A percentile compares a stretch with the other conserved stretches of the same genome.
Conservation (phyloP, 2,888 invertebrate species). For the Lasioglossum marginatum region DNA sequence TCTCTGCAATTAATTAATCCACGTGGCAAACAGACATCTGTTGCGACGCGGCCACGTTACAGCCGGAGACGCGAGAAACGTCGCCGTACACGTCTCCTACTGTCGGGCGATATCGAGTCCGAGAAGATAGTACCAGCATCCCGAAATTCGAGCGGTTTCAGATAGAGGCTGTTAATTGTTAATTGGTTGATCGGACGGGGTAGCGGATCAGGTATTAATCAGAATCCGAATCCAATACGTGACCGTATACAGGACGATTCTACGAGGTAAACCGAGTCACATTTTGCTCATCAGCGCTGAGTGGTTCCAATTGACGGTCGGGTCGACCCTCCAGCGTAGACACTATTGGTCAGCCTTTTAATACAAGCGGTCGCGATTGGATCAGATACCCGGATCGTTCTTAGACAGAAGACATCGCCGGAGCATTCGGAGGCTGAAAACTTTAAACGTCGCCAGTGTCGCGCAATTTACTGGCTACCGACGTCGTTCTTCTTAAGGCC, state of each 20-base stretch:
- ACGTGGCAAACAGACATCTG: conserved; percentile 57
- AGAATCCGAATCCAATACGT: conserved; percentile 41
- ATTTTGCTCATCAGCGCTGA: conserved; percentile 74
- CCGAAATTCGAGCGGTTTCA: not conserved
- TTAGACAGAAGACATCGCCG: conserved; percentile 61
- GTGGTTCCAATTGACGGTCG: conserved; percentile 80
- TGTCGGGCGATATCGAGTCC: not conserved
- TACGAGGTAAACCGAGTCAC: conserved; percentile 68
- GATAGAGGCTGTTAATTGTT: not conserved
- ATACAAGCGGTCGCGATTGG: conserved; percentile 76
- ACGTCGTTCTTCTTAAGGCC: conserved; percentile 31
- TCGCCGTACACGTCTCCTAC: conserved; percentile 11
- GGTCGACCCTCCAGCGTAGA: conserved; percentile 69
- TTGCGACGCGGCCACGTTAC: conserved; percentile 49
- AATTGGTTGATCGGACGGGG: not conserved
- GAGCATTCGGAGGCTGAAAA: conserved; percentile 64
- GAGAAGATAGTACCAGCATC: not conserved
- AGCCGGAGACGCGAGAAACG: conserved; percentile 25
- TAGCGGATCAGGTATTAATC: conserved; percentile 40
- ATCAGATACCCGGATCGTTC: conserved; percentile 66
- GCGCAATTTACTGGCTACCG: conserved; percentile 42
- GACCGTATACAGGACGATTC: conserved; percentile 50
- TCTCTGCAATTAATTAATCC: conserved; percentile 62
- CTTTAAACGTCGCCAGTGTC: conserved; percentile 59
- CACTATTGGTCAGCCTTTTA: conserved; percentile 81